Base-by-base conservation (phyloP, 2,113 vertebrate species). In the Piaya cayana region DNA sequence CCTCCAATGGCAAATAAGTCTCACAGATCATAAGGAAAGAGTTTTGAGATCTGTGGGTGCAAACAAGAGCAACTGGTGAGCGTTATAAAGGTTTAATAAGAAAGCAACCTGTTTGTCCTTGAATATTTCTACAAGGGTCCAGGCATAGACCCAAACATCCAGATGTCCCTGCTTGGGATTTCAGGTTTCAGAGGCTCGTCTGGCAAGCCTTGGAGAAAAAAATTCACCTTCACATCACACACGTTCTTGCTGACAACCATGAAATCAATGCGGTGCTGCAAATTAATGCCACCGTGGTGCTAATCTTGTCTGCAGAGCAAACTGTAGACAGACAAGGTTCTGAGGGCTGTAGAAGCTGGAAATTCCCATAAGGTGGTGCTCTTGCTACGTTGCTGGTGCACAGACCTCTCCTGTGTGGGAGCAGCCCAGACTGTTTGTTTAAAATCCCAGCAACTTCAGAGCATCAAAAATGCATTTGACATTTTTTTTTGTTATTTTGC, bases 401-500 rank as follows among this genome's bases (percentile, higher is more conserved):
- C 22, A 29, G 8, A n/a, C 22, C 26, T 53, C 50, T 49, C 2
- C 0, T 3, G 26, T 55, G 75, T 63, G 74, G 86, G 87, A 92
- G 78, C 62, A 82, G n/a, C 52, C 47, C 80, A 79, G 86, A 83
- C 34, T 83, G 89, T 92, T 97, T 95, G 86, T 96, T 96, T 91
- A 85, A 93, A 94, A 79, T 55, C 79, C 90, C 83, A 63, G 83
- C 85, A 71, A 95, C 89, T 95, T 75, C 75, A 78, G 89, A 82
- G 59, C 92, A 92, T 95, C 85, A 89, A 72, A 93, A 95, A 95
- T 64, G 92, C 56, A 53, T 95, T 90, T 88, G 92, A 86, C 72
- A 59, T 91, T 55, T 90, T 93, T 90, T 93, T 39, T 82, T 84
- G 62, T 95, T 96, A 64, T 95, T 97, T 94, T 94, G 91, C 89